A percentile compares a stretch with the other conserved stretches of the same genome.
These are phyloP conservation scores for Cherax quadricarinatus DNA, from an alignment of 1,140 invertebrate species.

Conservation along the genomic window DNA sequence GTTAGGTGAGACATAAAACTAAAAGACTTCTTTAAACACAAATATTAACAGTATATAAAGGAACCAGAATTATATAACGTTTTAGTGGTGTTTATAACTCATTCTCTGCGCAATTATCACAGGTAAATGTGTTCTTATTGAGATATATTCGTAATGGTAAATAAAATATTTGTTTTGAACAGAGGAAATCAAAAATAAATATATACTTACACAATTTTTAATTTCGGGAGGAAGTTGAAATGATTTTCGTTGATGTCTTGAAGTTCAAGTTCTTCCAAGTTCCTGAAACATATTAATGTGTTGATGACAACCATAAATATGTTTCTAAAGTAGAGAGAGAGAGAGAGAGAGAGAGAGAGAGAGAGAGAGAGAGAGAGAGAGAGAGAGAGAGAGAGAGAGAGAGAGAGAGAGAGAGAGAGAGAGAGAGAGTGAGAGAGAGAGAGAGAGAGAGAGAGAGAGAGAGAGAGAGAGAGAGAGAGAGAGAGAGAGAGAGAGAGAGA, in stretches of 20 bases:
- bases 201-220: conserved; percentile 71
- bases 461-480: no score
- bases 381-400: conserved; percentile 17
- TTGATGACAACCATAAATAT: background rate
- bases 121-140: no score
- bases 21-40: no score
- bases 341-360: background rate
- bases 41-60: no score
- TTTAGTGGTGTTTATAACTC: no score
- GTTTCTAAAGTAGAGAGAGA: background rate
- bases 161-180: no score
- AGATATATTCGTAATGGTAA: no score
- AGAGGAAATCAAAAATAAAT: background rate
- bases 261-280: conserved; percentile 73
- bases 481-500: background rate
- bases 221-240: conserved; percentile 78
- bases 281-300: conserved; percentile 58
- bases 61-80: no score
- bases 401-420: conserved; percentile 19
- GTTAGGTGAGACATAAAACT: no score
- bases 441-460: no score
- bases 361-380: background rate
- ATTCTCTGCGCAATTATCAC: no score
- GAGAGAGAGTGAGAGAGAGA: background rate
- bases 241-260: conserved; percentile 79